Evolutionary conservation across 2,888 invertebrate genomes (phyloP).

Genomic region (Andrena haemorrhoa): DNA sequence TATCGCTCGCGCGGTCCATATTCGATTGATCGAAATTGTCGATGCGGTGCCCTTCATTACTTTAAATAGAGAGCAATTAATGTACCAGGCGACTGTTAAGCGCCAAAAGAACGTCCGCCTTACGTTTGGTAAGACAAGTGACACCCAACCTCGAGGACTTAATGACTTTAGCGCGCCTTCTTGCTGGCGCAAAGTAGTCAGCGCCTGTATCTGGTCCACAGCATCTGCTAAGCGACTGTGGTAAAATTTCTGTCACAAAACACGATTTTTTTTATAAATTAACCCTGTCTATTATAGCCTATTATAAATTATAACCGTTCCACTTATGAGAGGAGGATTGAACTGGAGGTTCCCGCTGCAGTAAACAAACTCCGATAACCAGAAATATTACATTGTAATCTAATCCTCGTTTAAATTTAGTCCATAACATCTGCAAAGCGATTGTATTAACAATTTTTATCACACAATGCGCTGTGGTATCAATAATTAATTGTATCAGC

Average conservation of each 20-base stretch:
- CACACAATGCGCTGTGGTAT: too few relatives aligned
- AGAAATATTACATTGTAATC: too few relatives aligned
- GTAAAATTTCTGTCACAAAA: not conserved
- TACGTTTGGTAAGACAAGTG: constrained; percentile 14
- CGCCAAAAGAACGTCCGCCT: constrained; percentile 17
- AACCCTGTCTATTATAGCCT: not conserved
- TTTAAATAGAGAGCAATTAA: constrained; percentile 69
- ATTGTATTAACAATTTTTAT: too few relatives aligned
- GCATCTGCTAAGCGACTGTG: not conserved
- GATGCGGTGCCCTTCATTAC: constrained; percentile 52
- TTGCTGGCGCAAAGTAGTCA: not conserved
- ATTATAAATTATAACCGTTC: too few relatives aligned
- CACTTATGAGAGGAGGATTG: too few relatives aligned
- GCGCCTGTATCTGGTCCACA: not conserved
- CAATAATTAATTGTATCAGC: too few relatives aligned
- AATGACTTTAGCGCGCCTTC: constrained; percentile 5
- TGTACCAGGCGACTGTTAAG: constrained; percentile 60
- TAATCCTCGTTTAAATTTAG: too few relatives aligned
- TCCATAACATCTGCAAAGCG: too few relatives aligned
- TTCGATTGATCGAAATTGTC: constrained; percentile 69
- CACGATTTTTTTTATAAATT: not conserved
- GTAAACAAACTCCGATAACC: too few relatives aligned
- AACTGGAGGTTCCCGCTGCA: too few relatives aligned
- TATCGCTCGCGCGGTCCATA: constrained; percentile 50
- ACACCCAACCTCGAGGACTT: constrained; percentile 8